Conservation (phyloP, 2,797 vertebrate genomes). For the Gadopsis marmoratus region DNA sequence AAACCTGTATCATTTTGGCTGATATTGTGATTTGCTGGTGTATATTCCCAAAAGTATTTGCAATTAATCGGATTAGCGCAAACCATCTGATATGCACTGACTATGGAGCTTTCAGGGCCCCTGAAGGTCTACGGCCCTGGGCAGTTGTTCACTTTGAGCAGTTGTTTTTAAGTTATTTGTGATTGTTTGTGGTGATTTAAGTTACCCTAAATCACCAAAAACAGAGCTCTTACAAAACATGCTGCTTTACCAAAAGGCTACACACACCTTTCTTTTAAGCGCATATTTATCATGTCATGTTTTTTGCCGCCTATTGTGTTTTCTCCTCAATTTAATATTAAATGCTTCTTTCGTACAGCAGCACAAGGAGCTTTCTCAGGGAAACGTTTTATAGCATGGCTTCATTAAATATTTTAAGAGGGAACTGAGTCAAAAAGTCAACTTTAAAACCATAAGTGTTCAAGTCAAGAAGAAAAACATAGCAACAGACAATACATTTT, state of each 20-base stretch:
- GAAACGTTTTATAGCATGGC: not conserved
- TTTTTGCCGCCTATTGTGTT: slow-evolving; percentile 13
- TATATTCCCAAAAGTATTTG: not conserved
- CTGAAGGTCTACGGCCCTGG: no score
- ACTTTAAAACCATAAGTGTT: slow-evolving; percentile 1
- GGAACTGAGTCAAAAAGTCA: not conserved
- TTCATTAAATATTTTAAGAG: slow-evolving; percentile 32
- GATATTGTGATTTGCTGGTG: not conserved
- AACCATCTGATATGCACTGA: not conserved
- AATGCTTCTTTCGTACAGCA: not conserved
- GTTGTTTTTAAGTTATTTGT: not conserved
- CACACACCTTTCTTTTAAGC: not conserved
- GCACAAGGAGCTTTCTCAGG: not conserved
- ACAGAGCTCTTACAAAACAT: not conserved
- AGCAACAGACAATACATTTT: not conserved
- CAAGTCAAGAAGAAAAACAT: not conserved
- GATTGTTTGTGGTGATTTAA: no score
- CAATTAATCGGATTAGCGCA: not conserved
- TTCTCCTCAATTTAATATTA: slow-evolving; percentile 30
- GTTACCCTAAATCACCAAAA: slow-evolving; percentile 6
- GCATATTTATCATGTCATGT: slow-evolving; percentile 5
- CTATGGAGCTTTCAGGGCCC: not conserved
- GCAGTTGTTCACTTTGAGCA: not conserved
- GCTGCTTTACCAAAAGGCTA: not conserved
- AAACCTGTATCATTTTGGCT: not conserved